Conservation (phyloP, 2,113 vertebrate species). For the Cinclus mexicanus region DNA sequence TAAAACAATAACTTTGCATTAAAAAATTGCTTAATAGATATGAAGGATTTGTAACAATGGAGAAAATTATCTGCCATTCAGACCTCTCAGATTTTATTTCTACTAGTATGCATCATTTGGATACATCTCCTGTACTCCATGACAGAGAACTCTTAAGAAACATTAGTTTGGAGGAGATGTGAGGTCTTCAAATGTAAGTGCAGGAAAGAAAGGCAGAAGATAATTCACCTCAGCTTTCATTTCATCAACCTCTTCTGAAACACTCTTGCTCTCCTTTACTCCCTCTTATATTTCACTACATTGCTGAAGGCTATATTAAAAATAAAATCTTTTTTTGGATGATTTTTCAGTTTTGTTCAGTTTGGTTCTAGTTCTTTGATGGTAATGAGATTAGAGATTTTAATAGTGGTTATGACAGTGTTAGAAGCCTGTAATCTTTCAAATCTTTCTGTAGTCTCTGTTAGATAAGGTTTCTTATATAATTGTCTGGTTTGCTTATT, state of each 20-base stretch:
- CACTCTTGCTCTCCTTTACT: neutral
- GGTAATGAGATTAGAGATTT: constrained; percentile 33
- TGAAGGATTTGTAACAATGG: neutral
- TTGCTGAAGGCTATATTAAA: neutral
- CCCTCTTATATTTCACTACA: neutral
- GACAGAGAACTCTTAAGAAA: neutral
- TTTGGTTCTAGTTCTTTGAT: neutral
- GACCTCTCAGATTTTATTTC: neutral
- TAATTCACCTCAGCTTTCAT: neutral
- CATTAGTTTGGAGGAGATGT: neutral
- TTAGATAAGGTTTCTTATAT: neutral
- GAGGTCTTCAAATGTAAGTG: neutral
- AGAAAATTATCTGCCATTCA: neutral
- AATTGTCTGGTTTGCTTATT: neutral
- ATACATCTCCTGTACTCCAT: neutral
- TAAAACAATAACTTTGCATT: neutral
- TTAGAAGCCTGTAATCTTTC: constrained; percentile 39
- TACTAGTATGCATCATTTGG: neutral
- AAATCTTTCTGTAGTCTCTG: constrained; percentile 5
- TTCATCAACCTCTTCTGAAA: neutral
- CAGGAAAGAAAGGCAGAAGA: neutral
- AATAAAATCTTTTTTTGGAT: neutral
- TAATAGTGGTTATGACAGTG: neutral
- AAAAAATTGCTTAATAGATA: neutral
- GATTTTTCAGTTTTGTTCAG: neutral